Base-by-base conservation (phyloP, 2,888 invertebrate genomes). In the Cerceris rybyensis region DNA sequence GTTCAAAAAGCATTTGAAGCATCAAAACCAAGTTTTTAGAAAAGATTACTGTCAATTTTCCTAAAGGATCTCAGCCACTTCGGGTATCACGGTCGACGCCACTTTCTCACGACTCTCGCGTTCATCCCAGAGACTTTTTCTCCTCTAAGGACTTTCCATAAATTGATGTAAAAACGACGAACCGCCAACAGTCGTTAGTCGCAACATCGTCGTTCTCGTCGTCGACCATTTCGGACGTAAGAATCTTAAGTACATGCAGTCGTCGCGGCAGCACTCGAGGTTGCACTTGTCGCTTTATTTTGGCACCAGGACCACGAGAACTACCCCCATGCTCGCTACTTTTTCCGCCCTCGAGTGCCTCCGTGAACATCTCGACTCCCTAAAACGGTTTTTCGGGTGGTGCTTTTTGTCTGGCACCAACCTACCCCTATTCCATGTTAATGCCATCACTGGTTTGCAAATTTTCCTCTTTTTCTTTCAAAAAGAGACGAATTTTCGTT, bases 221-320 rank as follows among this genome's bases (percentile, higher is more conserved):
- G 50, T 52, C 66, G 54, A n/a, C 65, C 75, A 70, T 81, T 81
- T 81, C 54, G 67, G 55, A 61, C 54, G 60, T 57, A 70, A 80
- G 80, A 75, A 70, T 80, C 70, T 73, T 68, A 77, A 80, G 80
- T 80, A 72, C 69, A 50, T 39, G 71, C 50, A 61, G 73, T 57
- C 64, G 70, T 28, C 28, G 65, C 60, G 49, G 75, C 68, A 14
- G 54, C 70, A 69, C 81, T 81, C 70, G 61, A 70, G 55, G 42
- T 70, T 14, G 69, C 68, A 42, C 65, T 14, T 14, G 54, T 54
- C 70, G 64, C 71, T 76, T 79, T 73, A 63, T 72, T 81, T 81
- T 70, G 82, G 67, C 82, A 82, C 68, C 73, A 64, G 71, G 59
- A 64, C 57, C 59, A n/a, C 28, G 66, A 28, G 43, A 46, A 8